Conservation (phyloP, 2,888 invertebrate species). For the Ichneumoninae sp. region DNA sequence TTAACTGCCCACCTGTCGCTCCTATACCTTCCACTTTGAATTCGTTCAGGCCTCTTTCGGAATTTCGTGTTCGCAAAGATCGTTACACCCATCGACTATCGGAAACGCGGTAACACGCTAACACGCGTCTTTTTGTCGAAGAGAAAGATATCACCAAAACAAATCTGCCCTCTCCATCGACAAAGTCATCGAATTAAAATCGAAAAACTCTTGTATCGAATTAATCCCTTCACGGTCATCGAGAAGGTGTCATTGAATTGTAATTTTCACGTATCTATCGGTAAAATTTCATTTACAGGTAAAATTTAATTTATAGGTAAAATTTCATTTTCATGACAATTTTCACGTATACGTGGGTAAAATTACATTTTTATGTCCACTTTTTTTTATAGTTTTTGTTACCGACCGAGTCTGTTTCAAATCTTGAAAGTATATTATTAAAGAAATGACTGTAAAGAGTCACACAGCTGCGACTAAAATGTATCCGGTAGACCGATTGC, state of each 20-base stretch:
- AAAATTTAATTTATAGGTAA: not conserved
- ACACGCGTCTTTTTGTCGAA: not conserved
- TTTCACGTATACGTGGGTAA: not conserved
- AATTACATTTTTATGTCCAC: not conserved
- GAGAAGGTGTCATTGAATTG: not conserved
- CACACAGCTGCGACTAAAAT: not conserved
- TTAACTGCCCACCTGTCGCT: conserved; percentile 30
- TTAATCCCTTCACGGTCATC: not conserved
- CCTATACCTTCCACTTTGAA: conserved; percentile 43
- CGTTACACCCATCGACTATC: not conserved
- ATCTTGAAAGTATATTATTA: not conserved
- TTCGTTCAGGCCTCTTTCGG: conserved; percentile 32
- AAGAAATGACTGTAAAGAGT: not conserved
- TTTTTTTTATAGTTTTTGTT: not conserved
- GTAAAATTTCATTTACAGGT: not conserved
- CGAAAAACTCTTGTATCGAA: too few relatives aligned
- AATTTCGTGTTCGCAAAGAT: conserved; percentile 13
- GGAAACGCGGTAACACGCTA: not conserved
- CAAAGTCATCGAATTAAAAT: not conserved
- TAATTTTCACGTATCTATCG: not conserved
- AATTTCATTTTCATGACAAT: not conserved
- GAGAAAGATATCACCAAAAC: not conserved
- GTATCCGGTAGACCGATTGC: not conserved
- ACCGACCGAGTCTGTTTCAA: not conserved
- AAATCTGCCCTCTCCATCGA: not conserved